Base-by-base conservation (phyloP, 2,888 invertebrate species). In the Periphyllus acericola region DNA sequence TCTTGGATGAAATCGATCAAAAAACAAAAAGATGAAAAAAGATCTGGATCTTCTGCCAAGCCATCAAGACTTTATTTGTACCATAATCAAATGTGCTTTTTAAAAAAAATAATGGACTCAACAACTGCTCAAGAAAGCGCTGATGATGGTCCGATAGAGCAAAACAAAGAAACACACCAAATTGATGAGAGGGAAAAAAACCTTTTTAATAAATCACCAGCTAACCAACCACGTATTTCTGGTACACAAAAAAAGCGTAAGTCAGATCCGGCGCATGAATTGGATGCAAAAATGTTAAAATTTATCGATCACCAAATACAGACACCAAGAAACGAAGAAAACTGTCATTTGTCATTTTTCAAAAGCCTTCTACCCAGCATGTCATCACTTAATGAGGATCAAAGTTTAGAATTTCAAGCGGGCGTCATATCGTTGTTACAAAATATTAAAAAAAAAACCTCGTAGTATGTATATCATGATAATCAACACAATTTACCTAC, bases 301-400 rank as follows among this genome's bases (percentile, higher is more conserved):
- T n/a, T n/a, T n/a, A n/a, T n/a, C n/a, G n/a, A n/a, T n/a, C n/a
- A n/a, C n/a, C n/a, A n/a, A n/a, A n/a, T n/a, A n/a, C n/a, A n/a
- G n/a, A n/a, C n/a, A n/a, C n/a, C n/a, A n/a, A n/a, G n/a, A n/a
- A n/a, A n/a, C n/a, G n/a, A n/a, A n/a, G n/a, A n/a, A 74, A 79
- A 89, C 72, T 36, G 87, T 29, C 52, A 78, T 78, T 78, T 78
- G 75, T 85, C 86, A 74, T 89, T 89, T 89, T 89, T 89, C 71
- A 89, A 89, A 89, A 89, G 89, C 25, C 78, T 89, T 68, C 36
- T 89, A 66, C 89, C 89, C n/a, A 88, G 82, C 66, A 66, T 89
- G 60, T 21, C 60, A 36, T 81, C 52, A 76, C 89, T 89, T 85
- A 84, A 82, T 82, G 89, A 89, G 52, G 68, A 89, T 88, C 89